These are phyloP conservation scores for Drosophila neotestacea DNA, from an alignment of 2,888 invertebrate species.

Conservation along the genomic window DNA sequence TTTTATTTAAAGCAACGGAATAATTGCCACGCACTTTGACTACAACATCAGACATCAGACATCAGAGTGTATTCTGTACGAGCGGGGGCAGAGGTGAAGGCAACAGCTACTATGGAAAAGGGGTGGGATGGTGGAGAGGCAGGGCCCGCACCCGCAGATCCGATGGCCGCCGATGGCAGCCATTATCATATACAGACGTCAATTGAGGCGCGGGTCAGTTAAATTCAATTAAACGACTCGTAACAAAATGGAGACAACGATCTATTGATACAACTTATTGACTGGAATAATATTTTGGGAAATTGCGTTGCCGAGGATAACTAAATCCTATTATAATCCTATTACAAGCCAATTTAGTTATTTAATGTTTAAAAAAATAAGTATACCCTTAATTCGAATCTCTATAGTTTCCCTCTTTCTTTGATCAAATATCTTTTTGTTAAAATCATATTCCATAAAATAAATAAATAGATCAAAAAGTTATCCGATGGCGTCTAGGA, in stretches of 20 bases:
- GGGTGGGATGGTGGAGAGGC: neutral
- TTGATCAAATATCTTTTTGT: too few relatives aligned
- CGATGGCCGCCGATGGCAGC: constrained; percentile 45
- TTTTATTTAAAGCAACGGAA: constrained; percentile 77
- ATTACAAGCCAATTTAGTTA: neutral
- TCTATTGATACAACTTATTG: constrained; percentile 12
- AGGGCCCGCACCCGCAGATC: constrained; percentile 59
- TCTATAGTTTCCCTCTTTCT: too few relatives aligned
- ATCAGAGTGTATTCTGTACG: constrained; percentile 17
- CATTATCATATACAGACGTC: constrained; percentile 58
- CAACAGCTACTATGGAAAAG: neutral
- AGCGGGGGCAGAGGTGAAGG: constrained; percentile 14
- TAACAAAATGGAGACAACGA: constrained; percentile 44
- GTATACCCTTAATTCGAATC: neutral
- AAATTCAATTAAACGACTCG: constrained; percentile 70
- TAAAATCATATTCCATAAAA: too few relatives aligned
- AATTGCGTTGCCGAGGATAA: neutral
- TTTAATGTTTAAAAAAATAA: neutral
- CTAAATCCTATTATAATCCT: too few relatives aligned
- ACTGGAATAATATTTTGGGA: neutral
- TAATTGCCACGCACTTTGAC: constrained; percentile 83
- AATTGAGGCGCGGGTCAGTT: constrained; percentile 67
- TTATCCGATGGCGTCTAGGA: too few relatives aligned
- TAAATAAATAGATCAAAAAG: too few relatives aligned
- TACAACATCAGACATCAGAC: constrained; percentile 49